Evolutionary conservation across 2,797 vertebrate genomes (phyloP), one percentile per base, ranked within the genome.

Genomic region (Syngnathus acus): DNA sequence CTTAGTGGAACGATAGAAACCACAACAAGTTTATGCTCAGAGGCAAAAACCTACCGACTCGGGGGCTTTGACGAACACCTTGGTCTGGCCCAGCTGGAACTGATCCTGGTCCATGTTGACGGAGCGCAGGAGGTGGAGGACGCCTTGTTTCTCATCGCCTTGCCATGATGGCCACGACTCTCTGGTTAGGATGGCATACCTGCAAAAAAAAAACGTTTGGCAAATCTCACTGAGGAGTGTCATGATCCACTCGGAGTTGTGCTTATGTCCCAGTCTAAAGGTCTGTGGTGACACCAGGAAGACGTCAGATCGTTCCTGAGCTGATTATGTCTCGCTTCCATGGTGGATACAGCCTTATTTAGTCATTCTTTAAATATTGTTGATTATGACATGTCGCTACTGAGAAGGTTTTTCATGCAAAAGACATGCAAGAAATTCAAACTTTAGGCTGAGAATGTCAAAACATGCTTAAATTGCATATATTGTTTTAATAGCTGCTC

Each of bases 101-200:
- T 99, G 97, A 78, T 99, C 96, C 60, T 91, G 89, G 79, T 99
- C 97, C 94, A 98, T 94, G 89, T 95, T 94, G 79, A 99, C 97
- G 0, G 95, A 95, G 10, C 92, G 92, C 51, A 99, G 86, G 66
- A 99, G 87, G 69, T 98, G 94, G 64, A 95, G 86, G 19, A 99
- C 95, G 0, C 97, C 97, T 84, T 98, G 93, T 50, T 94, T 98
- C 87, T 98, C 96, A 0, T 98, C 96, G 21, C 97, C 97, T 71
- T 82, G 92, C 97, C 97, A 99, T 0, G 90, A 89, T 4, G 97
- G 97, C 97, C 97, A 99, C 0, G 96, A 95, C 78, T 95, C 95
- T 87, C 92, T 96, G 64, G 96, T 99, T 76, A 99, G 89, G 77
- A 99, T 99, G 71, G 97, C 96, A 0, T 98, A 99, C 84, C 96